phyloP scores from a whole-genome alignment of 2,888 invertebrate species.

The Linnaemya tessellans region DNA sequence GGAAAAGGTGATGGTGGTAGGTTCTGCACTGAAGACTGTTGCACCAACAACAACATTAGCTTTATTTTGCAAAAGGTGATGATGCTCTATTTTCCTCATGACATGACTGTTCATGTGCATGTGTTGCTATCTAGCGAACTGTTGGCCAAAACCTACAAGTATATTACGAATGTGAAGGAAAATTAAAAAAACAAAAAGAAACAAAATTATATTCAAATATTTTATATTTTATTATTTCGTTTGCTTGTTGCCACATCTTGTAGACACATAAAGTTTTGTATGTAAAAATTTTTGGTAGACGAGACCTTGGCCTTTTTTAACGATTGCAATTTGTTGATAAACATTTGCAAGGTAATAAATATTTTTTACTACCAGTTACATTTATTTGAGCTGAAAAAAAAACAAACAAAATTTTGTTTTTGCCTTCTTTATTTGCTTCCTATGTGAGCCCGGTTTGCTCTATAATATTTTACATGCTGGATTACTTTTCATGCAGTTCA shows the following conservation, averaged over 20 bases:
- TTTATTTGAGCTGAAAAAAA: conserved; percentile 54
- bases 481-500: conserved; percentile 16
- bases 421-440: neutral
- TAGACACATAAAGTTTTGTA: conserved; percentile 31
- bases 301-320: conserved; percentile 74
- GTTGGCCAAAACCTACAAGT: conserved; percentile 61
- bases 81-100: conserved; percentile 59
- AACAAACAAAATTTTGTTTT: too few species aligned
- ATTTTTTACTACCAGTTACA: conserved; percentile 71
- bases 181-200: neutral
- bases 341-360: conserved; percentile 82
- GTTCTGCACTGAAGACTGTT: neutral
- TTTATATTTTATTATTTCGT: conserved; percentile 61
- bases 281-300: conserved; percentile 27
- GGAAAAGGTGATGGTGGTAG: conserved; percentile 59
- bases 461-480: conserved; percentile 33
- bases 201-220: conserved; percentile 45
- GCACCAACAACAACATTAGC: conserved; percentile 29
- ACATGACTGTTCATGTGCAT: conserved; percentile 1
- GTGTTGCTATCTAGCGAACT: conserved; percentile 54
- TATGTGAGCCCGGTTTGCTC: conserved; percentile 7
- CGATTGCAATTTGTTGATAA: conserved; percentile 82
- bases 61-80: conserved; percentile 53
- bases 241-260: conserved; percentile 52
- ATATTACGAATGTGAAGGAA: conserved; percentile 30